Evolutionary conservation across 2,888 invertebrate species (phyloP), one percentile per base, ranked within the genome.

Genomic region (Drosophila cognata): DNA sequence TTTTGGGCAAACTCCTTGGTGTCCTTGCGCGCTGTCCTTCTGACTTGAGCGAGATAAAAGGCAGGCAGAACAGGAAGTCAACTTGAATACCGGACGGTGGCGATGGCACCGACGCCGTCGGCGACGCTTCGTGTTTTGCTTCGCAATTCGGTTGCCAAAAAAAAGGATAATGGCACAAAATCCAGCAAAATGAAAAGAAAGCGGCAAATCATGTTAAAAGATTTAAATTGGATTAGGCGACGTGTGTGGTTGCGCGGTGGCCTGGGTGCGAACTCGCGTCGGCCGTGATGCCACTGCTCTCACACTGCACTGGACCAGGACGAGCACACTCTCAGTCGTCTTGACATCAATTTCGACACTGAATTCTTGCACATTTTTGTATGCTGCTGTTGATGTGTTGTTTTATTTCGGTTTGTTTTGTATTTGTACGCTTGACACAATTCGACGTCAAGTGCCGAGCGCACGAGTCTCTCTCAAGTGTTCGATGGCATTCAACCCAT

Each of bases 151-250:
- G 88, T 76, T 58, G 79, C 67, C 83, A 51, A 74, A 51, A 76
- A 81, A 82, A 84, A 79, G 90, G 89, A 90, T 85, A 90, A 90
- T 85, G 87, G 89, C 81, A 85, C 83, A 77, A 88, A 88, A 85
- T 86, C 90, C 84, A 83, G 76, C 71, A 89, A 86, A 85, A 90
- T 88, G 90, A 90, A 91, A 91, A 86, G 84, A 90, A 84, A 90
- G 82, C 82, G 88, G 88, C 89, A 91, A 89, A 89, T 89, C 91
- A 90, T 90, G 91, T 89, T 91, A 89, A 91, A 89, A 90, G 89
- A 87, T 91, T 89, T 90, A 89, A 89, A 90, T 89, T 89, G 91
- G 89, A 91, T 91, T 90, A 90, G 87, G 76, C 74, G 75, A 75
- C 87, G 81, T 83, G 81, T 79, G 74, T 71, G 5, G 48, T 36